phyloP scores from a whole-genome alignment of 1,140 invertebrate genomes.

The Schlechtendalia chinensis region DNA sequence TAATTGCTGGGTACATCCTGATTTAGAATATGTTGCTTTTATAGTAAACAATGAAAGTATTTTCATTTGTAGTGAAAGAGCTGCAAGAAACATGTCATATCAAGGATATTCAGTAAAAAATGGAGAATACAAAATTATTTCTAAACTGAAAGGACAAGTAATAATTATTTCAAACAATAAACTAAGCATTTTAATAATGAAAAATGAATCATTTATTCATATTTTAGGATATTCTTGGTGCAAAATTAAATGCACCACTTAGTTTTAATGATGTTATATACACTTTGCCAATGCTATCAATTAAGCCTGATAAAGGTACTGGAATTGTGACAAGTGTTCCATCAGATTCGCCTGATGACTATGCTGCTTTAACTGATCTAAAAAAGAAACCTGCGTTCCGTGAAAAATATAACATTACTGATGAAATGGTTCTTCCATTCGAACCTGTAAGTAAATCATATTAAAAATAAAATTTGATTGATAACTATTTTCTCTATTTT shows the following conservation, averaged over 20 bases:
- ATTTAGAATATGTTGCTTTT: constrained; percentile 90
- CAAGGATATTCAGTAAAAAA: constrained; percentile 85
- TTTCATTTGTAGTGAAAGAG: constrained; percentile 81
- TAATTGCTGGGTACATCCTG: constrained; percentile 96
- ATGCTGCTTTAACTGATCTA: constrained; percentile 89
- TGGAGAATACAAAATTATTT: constrained; percentile 72
- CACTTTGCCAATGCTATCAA: constrained; percentile 94
- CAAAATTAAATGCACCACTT: constrained; percentile 78
- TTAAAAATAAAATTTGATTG: too few relatives aligned
- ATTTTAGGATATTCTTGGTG: constrained; percentile 71
- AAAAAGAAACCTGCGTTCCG: constrained; percentile 92
- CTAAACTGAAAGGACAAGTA: constrained; percentile 72
- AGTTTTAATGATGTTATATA: constrained; percentile 82
- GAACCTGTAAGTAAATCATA: constrained; percentile 65
- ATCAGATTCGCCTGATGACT: constrained; percentile 98
- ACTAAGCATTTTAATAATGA: constrained; percentile 19
- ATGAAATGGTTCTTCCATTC: constrained; percentile 89
- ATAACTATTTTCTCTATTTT: too few relatives aligned
- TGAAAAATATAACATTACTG: constrained; percentile 88
- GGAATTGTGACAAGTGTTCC: constrained; percentile 98
- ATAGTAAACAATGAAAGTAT: constrained; percentile 71
- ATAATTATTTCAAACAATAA: constrained; percentile 11
- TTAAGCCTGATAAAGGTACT: constrained; percentile 97
- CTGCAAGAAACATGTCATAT: constrained; percentile 93
- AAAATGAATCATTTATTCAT: constrained; percentile 41